Evolutionary conservation across 1,140 invertebrate species (phyloP), one percentile per base, ranked within the genome.

Genomic region (Neodiprion virginianus): DNA sequence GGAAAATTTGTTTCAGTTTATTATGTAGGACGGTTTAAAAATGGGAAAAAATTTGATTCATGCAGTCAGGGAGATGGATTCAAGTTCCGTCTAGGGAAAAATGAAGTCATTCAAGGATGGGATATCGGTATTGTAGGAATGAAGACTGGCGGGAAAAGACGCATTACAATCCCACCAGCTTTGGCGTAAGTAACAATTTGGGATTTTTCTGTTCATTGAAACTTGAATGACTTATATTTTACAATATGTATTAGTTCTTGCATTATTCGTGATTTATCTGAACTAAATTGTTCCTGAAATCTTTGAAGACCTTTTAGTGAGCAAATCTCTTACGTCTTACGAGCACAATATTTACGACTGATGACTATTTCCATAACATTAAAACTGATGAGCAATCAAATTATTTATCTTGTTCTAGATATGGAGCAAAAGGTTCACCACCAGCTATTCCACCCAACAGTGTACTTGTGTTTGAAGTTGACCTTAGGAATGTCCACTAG

Each of bases 51-150:
- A 78, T 96, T 97, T 83, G 95, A 97, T 83, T 90, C 92, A 69
- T 89, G 92, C 28, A 88, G 86, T 4, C 89, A 93, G 76, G 96
- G 95, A 11, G 90, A 92, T 48, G 95, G 95, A 0, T 97, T 98
- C 82, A 95, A 94, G 86, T 98, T 98, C 88, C 90, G 91, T 21
- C 85, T 98, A 12, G 97, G 96, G 0, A 90, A 90, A 67, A 93
- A 93, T 69, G 95, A 97, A 87, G 96, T 98, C 0, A 97, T 98
- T 78, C 93, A 93, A 81, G 97, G 96, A 47, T 98, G 96, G 97
- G 97, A 98, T 83, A 84, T 95, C 71, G 97, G 96, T 48, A 87
- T 98, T 8, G 83, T 85, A 77, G 96, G 96, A 77, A 97, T 97
- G 96, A 97, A 96, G 89, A 93, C 98, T 80, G 97, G 97, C 48